Conservation (phyloP, 2,113 vertebrate genomes). For the Muntiacus muntjak region DNA sequence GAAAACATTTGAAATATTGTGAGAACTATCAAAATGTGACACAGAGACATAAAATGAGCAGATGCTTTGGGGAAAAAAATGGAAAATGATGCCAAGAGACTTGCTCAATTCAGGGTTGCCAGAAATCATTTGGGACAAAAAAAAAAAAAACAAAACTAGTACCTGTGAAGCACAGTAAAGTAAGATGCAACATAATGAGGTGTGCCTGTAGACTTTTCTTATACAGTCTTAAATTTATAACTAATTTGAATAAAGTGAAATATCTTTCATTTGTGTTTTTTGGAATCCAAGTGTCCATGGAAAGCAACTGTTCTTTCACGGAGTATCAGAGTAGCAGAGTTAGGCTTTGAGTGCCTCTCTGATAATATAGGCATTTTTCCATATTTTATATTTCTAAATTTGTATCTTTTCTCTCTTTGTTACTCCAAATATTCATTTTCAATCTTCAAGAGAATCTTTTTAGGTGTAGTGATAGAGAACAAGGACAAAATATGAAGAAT, state of each 20-base stretch:
- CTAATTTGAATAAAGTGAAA: background rate
- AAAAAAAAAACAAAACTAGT: background rate
- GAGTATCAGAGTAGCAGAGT: background rate
- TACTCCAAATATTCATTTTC: background rate
- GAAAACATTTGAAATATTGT: background rate
- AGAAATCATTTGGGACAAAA: background rate
- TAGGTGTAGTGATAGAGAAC: background rate
- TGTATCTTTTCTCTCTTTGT: background rate
- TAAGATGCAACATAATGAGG: background rate
- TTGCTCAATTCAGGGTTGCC: background rate
- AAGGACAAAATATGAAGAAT: background rate
- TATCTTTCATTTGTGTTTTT: background rate
- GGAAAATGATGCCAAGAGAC: background rate
- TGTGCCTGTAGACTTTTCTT: background rate
- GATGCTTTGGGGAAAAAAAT: background rate
- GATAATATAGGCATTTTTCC: background rate
- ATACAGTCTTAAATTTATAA: background rate
- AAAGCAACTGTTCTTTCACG: background rate
- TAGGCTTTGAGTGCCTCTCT: background rate
- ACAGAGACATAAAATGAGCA: background rate
- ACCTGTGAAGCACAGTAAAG: background rate
- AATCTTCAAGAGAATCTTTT: background rate
- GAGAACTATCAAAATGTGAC: background rate
- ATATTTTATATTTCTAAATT: background rate
- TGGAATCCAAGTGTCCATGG: background rate